Percentiles rank a stretch among this genome's conserved stretches.
Conservation (phyloP, 2,113 vertebrate species). For the Ramphastos sulfuratus region DNA sequence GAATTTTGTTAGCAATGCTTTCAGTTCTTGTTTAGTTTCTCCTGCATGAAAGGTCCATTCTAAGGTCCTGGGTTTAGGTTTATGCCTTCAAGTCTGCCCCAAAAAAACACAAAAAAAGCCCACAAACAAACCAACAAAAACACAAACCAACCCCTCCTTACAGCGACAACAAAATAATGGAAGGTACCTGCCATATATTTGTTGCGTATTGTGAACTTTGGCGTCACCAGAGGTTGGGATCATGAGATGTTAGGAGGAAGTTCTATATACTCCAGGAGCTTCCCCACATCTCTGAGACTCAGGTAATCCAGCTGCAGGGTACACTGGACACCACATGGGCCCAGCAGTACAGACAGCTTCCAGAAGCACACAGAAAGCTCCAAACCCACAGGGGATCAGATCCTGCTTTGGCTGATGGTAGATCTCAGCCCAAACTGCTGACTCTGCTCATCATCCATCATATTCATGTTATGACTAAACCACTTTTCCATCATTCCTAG, state of each 20-base stretch:
- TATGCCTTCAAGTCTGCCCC: not conserved
- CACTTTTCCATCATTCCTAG: not conserved
- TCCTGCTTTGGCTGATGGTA: not conserved
- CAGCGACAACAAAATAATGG: too few relatives aligned
- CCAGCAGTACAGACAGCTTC: not conserved
- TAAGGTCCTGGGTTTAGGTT: not conserved
- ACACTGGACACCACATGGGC: rapidly evolving
- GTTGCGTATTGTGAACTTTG: too few relatives aligned
- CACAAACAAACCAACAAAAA: too few relatives aligned
- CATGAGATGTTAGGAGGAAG: too few relatives aligned
- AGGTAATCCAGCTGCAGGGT: not conserved
- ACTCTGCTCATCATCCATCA: not conserved
- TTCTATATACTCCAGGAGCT: not conserved
- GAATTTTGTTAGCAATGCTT: not conserved
- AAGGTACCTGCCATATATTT: not conserved
- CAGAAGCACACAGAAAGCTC: not conserved
- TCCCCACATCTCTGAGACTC: rapidly evolving
- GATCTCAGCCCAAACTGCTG: not conserved
- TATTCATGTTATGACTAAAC: not conserved
- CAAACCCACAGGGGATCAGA: rapidly evolving
- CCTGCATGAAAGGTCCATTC: not conserved
- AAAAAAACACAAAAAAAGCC: too few relatives aligned
- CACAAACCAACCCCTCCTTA: not conserved
- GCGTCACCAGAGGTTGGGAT: too few relatives aligned
- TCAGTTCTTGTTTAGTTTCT: not conserved